Evolutionary conservation across 2,797 vertebrate species (phyloP).

Genomic region (Carcharodon carcharias): DNA sequence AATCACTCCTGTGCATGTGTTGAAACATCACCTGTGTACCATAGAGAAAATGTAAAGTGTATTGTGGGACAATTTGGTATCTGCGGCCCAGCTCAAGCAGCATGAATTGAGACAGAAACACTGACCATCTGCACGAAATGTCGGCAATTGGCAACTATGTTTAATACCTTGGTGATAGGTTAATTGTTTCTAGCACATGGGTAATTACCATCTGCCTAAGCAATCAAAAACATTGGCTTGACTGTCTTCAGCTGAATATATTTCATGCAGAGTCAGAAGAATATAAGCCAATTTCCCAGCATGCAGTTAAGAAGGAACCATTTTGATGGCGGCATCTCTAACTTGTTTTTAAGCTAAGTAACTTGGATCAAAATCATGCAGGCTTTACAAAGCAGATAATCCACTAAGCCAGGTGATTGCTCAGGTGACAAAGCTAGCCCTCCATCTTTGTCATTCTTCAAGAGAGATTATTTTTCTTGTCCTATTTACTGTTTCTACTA

Average conservation of each 20-base stretch:
- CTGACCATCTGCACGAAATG: neutral
- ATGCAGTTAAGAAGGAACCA: neutral
- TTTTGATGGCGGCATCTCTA: neutral
- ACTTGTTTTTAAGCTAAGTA: neutral
- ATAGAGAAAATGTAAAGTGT: neutral
- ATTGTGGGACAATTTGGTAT: neutral
- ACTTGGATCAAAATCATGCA: neutral
- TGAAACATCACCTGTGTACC: neutral
- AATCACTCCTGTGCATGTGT: neutral
- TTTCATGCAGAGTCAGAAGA: neutral
- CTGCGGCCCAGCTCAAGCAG: neutral
- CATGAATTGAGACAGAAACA: neutral
- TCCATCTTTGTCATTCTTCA: neutral
- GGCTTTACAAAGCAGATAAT: neutral
- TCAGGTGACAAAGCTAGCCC: neutral
- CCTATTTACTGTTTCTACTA: neutral
- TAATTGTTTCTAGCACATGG: neutral
- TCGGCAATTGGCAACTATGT: neutral
- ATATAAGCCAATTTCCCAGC: neutral
- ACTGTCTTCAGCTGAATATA: neutral
- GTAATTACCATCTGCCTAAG: neutral
- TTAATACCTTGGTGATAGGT: neutral
- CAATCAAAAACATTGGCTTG: neutral
- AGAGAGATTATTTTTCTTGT: neutral
- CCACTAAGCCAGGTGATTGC: neutral